A percentile compares a stretch with the other conserved stretches of the same genome.
Evolutionary conservation across 2,888 invertebrate species (phyloP).

Genomic region (Apamea anceps): DNA sequence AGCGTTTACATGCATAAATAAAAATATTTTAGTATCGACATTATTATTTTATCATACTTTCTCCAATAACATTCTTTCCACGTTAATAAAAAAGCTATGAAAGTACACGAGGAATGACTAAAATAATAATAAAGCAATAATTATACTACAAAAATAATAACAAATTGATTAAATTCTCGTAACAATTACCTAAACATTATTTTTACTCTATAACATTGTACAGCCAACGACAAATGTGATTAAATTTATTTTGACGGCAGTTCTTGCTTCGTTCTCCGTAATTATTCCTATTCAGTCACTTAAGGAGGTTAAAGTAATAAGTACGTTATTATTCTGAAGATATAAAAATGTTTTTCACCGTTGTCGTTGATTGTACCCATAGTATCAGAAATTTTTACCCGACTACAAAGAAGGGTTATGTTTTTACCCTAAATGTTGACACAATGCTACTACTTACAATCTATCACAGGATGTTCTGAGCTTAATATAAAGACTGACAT

Average conservation of each 20-base stretch:
- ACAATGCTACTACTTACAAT: constrained; percentile 57
- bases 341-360: constrained; percentile 4
- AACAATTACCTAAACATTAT: constrained; percentile 30
- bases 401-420: constrained; percentile 13
- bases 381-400: constrained; percentile 12
- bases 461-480: constrained; percentile 86
- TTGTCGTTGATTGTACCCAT: constrained; percentile 27
- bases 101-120: constrained; percentile 60
- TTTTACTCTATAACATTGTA: constrained; percentile 28
- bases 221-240: constrained; percentile 27
- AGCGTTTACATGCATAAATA: constrained; percentile 1
- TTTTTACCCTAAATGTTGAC: constrained; percentile 28
- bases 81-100: constrained; percentile 49
- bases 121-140: constrained; percentile 51
- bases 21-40: constrained; percentile 20
- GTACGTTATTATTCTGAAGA: constrained; percentile 20
- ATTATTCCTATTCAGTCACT: constrained; percentile 38
- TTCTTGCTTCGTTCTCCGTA: constrained; percentile 21
- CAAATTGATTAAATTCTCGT: constrained; percentile 34
- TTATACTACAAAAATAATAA: constrained; percentile 49
- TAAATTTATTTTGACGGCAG: not conserved
- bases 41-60: constrained; percentile 34
- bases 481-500: constrained; percentile 66
- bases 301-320: constrained; percentile 27
- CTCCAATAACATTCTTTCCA: constrained; percentile 6